These are phyloP conservation scores for Betta splendens DNA, from an alignment of 2,797 vertebrate species.

Conservation along the genomic window DNA sequence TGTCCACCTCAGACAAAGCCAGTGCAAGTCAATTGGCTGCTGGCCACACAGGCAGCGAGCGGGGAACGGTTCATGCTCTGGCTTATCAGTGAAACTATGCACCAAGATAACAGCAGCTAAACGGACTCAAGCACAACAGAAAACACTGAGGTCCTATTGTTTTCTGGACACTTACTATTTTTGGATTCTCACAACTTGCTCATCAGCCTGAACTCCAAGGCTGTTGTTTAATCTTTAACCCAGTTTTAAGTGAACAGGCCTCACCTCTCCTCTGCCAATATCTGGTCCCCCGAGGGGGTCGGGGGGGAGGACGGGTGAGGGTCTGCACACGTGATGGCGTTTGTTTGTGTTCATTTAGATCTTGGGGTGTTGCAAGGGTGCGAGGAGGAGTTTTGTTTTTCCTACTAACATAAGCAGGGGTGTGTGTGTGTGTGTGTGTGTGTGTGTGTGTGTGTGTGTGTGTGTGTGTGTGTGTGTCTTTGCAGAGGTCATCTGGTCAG, in stretches of 20 bases:
- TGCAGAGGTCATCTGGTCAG: slow-evolving; percentile 66
- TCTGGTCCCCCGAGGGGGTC: slow-evolving; percentile 32
- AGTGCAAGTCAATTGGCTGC: slow-evolving; percentile 20
- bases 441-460: slow-evolving; percentile 31
- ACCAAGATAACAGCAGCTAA: slow-evolving; percentile 14
- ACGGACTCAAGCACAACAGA: background rate
- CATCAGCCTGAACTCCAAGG: slow-evolving; percentile 12
- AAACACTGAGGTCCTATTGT: background rate
- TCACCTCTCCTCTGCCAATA: slow-evolving; percentile 70
- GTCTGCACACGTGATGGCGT: slow-evolving; percentile 23
- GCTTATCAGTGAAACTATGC: slow-evolving; percentile 49
- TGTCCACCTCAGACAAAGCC: slow-evolving; percentile 45
- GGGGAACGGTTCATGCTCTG: slow-evolving; percentile 7
- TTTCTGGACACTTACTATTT: background rate
- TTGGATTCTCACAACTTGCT: background rate
- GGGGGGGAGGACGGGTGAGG: slow-evolving; percentile 26
- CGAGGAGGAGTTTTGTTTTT: slow-evolving; percentile 59
- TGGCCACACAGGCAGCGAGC: slow-evolving; percentile 27
- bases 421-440: slow-evolving; percentile 33
- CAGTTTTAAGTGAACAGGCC: slow-evolving; percentile 59
- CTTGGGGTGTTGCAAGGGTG: slow-evolving; percentile 35
- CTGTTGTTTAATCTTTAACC: slow-evolving; percentile 72
- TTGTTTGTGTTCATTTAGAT: slow-evolving; percentile 51
- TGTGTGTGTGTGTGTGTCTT: slow-evolving; percentile 40
- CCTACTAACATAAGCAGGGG: slow-evolving; percentile 46